These are phyloP conservation scores for Erebia ligea DNA, from an alignment of 2,888 invertebrate genomes.

Conservation along the genomic window DNA sequence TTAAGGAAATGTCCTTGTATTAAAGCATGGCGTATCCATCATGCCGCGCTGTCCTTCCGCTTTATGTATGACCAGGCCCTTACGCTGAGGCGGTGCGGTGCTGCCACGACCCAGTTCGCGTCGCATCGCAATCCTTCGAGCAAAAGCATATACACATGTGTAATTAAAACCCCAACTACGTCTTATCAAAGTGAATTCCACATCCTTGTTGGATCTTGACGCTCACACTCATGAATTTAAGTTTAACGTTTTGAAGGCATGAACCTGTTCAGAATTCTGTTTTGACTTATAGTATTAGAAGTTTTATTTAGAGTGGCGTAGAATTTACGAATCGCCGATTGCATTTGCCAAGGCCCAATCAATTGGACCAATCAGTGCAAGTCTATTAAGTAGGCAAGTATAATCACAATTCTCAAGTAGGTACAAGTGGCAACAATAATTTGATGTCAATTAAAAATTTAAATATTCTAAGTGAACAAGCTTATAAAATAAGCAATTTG, in stretches of 20 bases:
- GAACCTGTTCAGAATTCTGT: too few species aligned
- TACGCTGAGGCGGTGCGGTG: constrained; percentile 44
- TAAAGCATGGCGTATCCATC: neutral
- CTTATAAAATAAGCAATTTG: too few species aligned
- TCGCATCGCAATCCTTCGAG: constrained; percentile 34
- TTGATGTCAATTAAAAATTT: too few species aligned
- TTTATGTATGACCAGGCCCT: neutral
- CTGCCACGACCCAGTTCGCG: constrained; percentile 65
- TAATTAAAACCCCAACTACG: constrained; percentile 38
- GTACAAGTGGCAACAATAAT: too few species aligned
- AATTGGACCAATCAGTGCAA: too few species aligned
- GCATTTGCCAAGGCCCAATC: too few species aligned
- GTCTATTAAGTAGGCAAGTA: too few species aligned
- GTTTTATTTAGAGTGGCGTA: too few species aligned
- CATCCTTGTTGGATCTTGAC: constrained; percentile 22
- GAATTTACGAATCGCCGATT: too few species aligned
- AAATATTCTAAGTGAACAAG: too few species aligned
- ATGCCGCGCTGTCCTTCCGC: neutral
- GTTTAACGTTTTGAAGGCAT: constrained; percentile 15
- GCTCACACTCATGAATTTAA: constrained; percentile 20
- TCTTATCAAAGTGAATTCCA: constrained; percentile 38
- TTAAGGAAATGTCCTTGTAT: neutral
- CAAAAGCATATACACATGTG: constrained; percentile 35
- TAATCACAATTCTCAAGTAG: too few species aligned
- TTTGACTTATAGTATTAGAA: too few species aligned